Evolutionary conservation across 2,888 invertebrate species (phyloP), one percentile per base, ranked within the genome.

Genomic region (Griposia aprilina): DNA sequence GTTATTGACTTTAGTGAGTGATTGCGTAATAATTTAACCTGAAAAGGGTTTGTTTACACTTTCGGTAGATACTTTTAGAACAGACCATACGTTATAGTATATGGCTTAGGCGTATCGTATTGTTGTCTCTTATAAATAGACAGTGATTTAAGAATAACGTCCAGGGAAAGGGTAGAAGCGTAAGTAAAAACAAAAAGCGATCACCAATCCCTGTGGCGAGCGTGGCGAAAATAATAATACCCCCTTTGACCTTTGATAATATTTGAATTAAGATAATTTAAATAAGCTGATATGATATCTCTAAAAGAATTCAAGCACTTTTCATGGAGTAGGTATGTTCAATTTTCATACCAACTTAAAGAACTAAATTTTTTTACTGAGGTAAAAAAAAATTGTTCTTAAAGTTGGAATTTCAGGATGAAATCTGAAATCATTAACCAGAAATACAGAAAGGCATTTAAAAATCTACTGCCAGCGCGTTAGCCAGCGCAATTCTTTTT

Each of bases 271-370:
- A 55, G 71, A 80, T 70, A 36, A 70, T 36, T 72, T 0, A 48
- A 63, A 62, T 26, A 41, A n/a, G 15, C 55, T 73, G 73, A 80
- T 78, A 80, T 52, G n/a, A 30, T 80, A 79, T 79, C 57, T n/a
- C 20, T 36, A 10, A 55, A 77, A 65, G 7, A 48, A 36, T 52
- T 52, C 7, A 55, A 26, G 3, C 1, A 17, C n/a, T 63, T 52
- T 52, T 41, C 26, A 2, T 48, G 10, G 26, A 17, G 2, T 60
- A 23, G 17, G 2, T 60, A 2, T 20, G 15, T 36, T 36, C 0
- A n/a, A 70, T 41, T 17, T 23, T 23, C 2, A 13, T 30, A 30
- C 23, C n/a, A n/a, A n/a, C n/a, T n/a, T n/a, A n/a, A n/a, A n/a
- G n/a, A n/a, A n/a, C n/a, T n/a, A n/a, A n/a, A n/a, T n/a, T n/a